Conservation (phyloP, 2,113 vertebrate species). For the Indicator indicator region DNA sequence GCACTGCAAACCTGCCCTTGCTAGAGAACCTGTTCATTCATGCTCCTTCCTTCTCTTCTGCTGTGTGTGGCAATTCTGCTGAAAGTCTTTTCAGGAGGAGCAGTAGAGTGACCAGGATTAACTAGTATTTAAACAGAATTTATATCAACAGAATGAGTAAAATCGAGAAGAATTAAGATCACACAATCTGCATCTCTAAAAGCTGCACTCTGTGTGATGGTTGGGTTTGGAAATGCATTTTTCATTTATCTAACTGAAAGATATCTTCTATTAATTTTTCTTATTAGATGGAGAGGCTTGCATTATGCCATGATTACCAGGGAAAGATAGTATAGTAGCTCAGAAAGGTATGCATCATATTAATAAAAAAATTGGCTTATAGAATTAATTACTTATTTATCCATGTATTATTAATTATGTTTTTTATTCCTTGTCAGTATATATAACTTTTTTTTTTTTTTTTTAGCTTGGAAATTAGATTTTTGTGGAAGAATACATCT, state of each 20-base stretch:
- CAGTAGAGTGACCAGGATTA: neutral
- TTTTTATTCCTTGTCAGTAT: neutral
- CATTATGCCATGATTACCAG: neutral
- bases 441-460: neutral
- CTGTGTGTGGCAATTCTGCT: neutral
- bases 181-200: neutral
- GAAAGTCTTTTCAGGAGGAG: neutral
- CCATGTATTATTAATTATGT: neutral
- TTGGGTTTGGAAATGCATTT: constrained; percentile 12
- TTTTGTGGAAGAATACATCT: neutral
- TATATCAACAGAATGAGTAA: neutral
- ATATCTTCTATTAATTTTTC: neutral
- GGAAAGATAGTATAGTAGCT: neutral
- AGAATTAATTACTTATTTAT: neutral
- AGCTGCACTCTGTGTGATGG: fast-evolving
- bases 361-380: neutral
- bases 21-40: neutral
- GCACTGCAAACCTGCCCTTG: neutral
- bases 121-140: neutral
- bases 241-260: neutral
- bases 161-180: neutral
- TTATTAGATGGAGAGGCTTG: neutral
- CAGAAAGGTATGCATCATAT: neutral
- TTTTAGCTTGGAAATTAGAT: neutral
- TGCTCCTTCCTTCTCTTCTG: neutral